Conservation (phyloP, 1,140 invertebrate genomes). For the Drosophila obscura region DNA sequence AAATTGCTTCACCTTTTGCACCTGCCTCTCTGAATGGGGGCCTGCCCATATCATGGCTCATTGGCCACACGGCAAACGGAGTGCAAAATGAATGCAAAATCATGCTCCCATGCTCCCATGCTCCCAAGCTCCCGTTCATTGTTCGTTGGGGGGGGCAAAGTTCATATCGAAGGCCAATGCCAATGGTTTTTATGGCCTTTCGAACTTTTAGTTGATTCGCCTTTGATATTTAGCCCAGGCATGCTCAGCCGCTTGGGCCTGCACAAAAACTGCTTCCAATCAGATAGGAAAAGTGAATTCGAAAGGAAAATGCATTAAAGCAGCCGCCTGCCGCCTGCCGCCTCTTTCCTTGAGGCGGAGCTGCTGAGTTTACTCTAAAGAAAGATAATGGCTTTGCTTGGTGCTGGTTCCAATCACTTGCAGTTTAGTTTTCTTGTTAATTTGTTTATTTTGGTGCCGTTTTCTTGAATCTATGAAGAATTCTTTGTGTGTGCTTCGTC, state of each 20-base stretch:
- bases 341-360: no score
- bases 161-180: constrained; percentile 36
- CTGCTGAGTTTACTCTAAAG: no score
- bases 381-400: no score
- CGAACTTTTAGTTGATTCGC: constrained; percentile 15
- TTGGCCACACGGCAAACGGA: constrained; percentile 36
- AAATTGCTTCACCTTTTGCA: no score
- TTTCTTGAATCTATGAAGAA: no score
- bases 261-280: constrained; percentile 12
- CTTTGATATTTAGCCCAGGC: constrained; percentile 31
- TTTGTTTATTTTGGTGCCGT: no score
- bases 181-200: constrained; percentile 16
- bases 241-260: background rate
- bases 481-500: no score
- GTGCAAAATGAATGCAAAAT: constrained; percentile 62
- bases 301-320: background rate
- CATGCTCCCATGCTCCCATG: constrained; percentile 35
- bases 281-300: constrained; percentile 20
- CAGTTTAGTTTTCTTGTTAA: no score
- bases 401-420: no score
- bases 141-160: constrained; percentile 21
- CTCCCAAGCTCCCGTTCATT: constrained; percentile 25
- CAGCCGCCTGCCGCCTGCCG: no score
- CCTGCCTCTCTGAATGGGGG: background rate
- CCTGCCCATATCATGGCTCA: constrained; percentile 33